These are phyloP conservation scores for Orthonychiurus folsomi DNA, from an alignment of 2,888 invertebrate genomes.

Conservation along the genomic window DNA sequence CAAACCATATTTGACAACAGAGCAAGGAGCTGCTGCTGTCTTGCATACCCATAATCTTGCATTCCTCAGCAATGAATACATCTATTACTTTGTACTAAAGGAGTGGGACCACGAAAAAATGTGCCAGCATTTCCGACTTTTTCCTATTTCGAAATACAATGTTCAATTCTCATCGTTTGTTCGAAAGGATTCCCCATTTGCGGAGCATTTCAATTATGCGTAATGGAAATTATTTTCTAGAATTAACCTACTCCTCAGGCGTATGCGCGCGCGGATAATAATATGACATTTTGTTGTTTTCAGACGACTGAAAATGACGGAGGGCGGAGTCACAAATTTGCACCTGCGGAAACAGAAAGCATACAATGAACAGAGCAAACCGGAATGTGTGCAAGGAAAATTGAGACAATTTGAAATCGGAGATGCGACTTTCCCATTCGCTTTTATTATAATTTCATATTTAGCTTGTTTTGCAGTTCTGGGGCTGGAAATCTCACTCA, in stretches of 20 bases:
- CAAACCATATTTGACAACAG: not conserved
- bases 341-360: not conserved
- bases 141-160: not conserved
- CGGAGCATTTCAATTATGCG: not conserved
- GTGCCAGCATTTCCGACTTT: not conserved
- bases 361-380: not conserved
- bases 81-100: not conserved
- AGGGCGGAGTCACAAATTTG: not conserved
- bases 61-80: not conserved
- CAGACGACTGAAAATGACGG: not conserved
- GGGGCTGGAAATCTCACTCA: no score
- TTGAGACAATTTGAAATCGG: not conserved
- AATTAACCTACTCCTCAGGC: not conserved
- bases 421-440: not conserved
- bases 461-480: no score
- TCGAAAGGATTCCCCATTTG: not conserved
- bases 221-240: not conserved
- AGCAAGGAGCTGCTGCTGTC: not conserved
- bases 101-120: not conserved
- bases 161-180: not conserved
- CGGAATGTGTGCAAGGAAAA: not conserved
- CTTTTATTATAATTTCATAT: no score
- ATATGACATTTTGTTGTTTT: not conserved
- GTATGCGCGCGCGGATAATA: not conserved
- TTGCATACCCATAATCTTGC: not conserved